Conservation (phyloP, 2,888 invertebrate species). For the Gasteruption jaculator region DNA sequence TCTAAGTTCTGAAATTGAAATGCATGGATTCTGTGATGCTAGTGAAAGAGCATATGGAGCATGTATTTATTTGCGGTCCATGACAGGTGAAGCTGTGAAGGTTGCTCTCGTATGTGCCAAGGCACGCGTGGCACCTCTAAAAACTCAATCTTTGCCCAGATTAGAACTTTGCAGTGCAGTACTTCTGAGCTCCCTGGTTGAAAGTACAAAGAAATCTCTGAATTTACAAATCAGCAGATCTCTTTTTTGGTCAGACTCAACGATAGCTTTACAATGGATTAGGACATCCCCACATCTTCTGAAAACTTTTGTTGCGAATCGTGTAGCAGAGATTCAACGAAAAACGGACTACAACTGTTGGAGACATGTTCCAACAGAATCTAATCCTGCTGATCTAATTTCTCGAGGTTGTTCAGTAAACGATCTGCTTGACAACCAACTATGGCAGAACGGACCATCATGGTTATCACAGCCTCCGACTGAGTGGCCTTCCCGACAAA, state of each 20-base stretch:
- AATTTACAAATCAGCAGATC: background rate
- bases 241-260: slow-evolving; percentile 13
- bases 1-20: slow-evolving; percentile 25
- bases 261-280: slow-evolving; percentile 15
- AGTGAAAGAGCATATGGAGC: slow-evolving; percentile 29
- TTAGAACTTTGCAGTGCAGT: slow-evolving; percentile 10
- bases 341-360: background rate
- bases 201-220: background rate
- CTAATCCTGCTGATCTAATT: slow-evolving; percentile 21
- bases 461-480: slow-evolving; percentile 4
- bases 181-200: slow-evolving; percentile 4
- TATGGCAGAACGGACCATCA: slow-evolving; percentile 10
- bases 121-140: slow-evolving; percentile 14
- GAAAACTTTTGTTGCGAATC: slow-evolving; percentile 17
- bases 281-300: slow-evolving; percentile 10
- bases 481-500: slow-evolving; percentile 2
- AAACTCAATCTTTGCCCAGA: slow-evolving; percentile 7
- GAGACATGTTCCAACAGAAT: slow-evolving; percentile 5
- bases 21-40: too few species aligned
- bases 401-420: slow-evolving; percentile 8
- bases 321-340: slow-evolving; percentile 16
- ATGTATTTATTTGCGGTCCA: slow-evolving; percentile 23
- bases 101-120: slow-evolving; percentile 17
- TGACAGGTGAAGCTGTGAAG: background rate
- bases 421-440: slow-evolving; percentile 3